Evolutionary conservation across 2,888 invertebrate species (phyloP), one percentile per base, ranked within the genome.

Genomic region (Zaprionus bogoriensis): DNA sequence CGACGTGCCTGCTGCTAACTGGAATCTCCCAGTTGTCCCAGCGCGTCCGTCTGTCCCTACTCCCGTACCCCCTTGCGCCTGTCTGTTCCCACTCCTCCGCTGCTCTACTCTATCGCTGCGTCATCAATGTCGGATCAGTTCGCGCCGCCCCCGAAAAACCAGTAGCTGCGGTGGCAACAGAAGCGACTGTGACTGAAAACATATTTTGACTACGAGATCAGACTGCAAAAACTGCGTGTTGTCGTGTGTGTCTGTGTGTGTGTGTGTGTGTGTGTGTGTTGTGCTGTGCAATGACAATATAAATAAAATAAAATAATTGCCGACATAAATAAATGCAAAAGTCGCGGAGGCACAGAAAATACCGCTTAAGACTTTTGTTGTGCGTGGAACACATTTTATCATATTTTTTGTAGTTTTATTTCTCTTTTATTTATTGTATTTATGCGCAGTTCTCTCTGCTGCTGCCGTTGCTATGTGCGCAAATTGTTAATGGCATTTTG

Each of bases 251-350:
- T 22, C n/a, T 57, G 12, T 9, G 32, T 46, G 20, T 20, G 52
- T 30, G n/a, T 23, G 53, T 50, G 17, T 52, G 10, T 28, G 4
- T 22, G 46, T 36, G 28, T 36, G 20, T 48, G 36, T 41, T 41
- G 47, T 54, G 50, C n/a, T 68, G 63, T 64, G 67, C 74, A 74
- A 76, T 80, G 77, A 76, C 84, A 89, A 85, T 89, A 87, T 87
- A 88, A 89, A 89, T 89, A 89, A 89, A 89, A 88, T 89, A 89
- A 89, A 89, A 88, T 89, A 89, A 89, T 88, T 87, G 87, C 76
- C 75, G 81, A 70, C 82, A 89, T 89, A 88, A 89, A 89, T 89
- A 88, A 88, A 87, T 87, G 79, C 74, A 85, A 76, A 76, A 78
- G 39, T 74, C 61, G 61, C 61, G 75, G 58, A 51, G 66, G 78